phyloP scores from a whole-genome alignment of 2,797 vertebrate species.

The Ceyx erithaca region DNA sequence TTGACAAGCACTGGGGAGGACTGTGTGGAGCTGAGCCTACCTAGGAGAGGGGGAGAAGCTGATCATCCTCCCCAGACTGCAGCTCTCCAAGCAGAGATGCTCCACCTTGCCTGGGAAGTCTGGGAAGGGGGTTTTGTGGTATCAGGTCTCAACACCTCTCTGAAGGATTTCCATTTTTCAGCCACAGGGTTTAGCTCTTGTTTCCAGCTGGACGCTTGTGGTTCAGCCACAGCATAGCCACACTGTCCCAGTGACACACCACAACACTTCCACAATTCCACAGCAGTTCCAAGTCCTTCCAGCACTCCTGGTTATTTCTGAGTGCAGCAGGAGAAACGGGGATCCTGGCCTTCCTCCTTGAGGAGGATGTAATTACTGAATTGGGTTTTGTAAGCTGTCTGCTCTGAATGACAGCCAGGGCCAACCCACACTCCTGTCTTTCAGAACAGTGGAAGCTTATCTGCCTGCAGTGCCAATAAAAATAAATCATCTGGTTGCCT shows the following conservation, averaged over 20 bases:
- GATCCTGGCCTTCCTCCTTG: neutral
- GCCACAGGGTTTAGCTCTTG: neutral
- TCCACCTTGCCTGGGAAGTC: neutral
- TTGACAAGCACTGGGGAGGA: neutral
- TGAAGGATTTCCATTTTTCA: neutral
- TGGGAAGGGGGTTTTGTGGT: neutral
- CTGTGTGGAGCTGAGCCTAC: neutral
- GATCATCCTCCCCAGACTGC: neutral
- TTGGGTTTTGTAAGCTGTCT: neutral
- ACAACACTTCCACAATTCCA: neutral
- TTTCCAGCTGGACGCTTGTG: neutral
- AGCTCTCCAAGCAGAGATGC: neutral
- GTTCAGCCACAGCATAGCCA: neutral
- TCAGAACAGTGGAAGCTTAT: conserved; percentile 1
- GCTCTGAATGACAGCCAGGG: neutral
- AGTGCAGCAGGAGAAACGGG: neutral
- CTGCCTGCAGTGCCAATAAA: conserved; percentile 47
- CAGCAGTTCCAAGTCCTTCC: neutral
- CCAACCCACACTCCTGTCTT: neutral
- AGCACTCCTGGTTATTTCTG: neutral
- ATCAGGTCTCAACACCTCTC: neutral
- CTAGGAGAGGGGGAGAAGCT: neutral
- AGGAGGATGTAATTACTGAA: neutral
- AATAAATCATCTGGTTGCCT: conserved; percentile 64
- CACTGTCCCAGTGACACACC: neutral